These are phyloP conservation scores for Porites evermanni DNA, from an alignment of 92 coral and sea anemone species.

Conservation along the genomic window DNA sequence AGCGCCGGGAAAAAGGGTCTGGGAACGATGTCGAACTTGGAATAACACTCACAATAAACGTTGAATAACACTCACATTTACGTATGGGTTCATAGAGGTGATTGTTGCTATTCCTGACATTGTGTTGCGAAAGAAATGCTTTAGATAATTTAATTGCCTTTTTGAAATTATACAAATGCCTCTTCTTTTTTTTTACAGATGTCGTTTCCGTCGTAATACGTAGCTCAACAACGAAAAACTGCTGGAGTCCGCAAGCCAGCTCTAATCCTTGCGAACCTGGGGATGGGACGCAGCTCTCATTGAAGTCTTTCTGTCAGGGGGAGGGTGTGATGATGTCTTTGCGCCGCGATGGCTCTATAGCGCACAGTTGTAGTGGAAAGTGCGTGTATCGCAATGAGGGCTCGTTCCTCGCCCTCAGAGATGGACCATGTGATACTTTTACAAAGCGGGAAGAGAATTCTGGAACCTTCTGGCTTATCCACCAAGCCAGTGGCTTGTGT, in stretches of 20 bases:
- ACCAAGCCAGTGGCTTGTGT: slow-evolving; percentile 61
- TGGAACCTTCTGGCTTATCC: slow-evolving; percentile 55
- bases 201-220: slow-evolving; percentile 72
- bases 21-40: too few species aligned
- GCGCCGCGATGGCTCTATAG: slow-evolving; percentile 60
- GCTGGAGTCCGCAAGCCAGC: slow-evolving; percentile 75
- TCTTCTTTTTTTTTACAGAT: slow-evolving; percentile 42
- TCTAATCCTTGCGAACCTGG: slow-evolving; percentile 63
- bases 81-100: too few species aligned
- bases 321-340: slow-evolving; percentile 79
- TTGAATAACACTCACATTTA: too few species aligned
- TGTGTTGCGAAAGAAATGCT: too few species aligned
- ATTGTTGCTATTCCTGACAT: too few species aligned
- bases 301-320: slow-evolving; percentile 71
- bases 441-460: slow-evolving; percentile 29
- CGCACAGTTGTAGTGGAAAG: slow-evolving; percentile 84
- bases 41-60: too few species aligned
- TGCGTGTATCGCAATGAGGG: slow-evolving; percentile 63
- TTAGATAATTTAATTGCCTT: neutral
- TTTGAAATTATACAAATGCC: neutral
- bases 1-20: too few species aligned
- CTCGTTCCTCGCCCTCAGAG: slow-evolving; percentile 53
- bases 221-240: slow-evolving; percentile 64
- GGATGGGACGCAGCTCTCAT: slow-evolving; percentile 68
- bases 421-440: slow-evolving; percentile 66